These are phyloP conservation scores for Idris sp. DNA, from an alignment of 1,140 invertebrate species.

Conservation along the genomic window DNA sequence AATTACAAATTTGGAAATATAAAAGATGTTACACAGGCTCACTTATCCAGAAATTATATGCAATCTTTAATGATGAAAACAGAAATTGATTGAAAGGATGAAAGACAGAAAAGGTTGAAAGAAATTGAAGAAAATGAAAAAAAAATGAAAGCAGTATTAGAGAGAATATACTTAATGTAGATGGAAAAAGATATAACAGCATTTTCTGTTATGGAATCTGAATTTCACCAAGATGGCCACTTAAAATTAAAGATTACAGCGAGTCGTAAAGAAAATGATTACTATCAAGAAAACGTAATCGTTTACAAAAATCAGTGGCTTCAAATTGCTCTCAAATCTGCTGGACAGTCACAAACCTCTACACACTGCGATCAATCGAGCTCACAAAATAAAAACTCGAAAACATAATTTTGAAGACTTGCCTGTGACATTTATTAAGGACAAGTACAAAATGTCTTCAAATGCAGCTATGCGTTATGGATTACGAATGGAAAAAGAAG, in stretches of 20 bases:
- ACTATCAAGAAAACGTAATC: conserved; percentile 1
- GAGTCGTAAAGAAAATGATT: background rate
- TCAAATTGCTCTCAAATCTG: conserved; percentile 12
- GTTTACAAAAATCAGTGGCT: conserved; percentile 6
- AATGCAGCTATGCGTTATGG: conserved; percentile 43
- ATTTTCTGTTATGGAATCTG: background rate
- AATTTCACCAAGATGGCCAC: background rate
- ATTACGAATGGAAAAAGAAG: conserved; percentile 44
- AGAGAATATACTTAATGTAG: background rate
- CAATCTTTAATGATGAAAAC: background rate
- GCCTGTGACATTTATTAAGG: conserved; percentile 31
- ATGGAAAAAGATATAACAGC: background rate
- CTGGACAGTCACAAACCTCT: conserved; percentile 3
- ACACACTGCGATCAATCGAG: conserved; percentile 15
- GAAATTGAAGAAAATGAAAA: background rate
- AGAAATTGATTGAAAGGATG: background rate
- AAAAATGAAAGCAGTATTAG: background rate
- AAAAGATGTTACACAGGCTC: background rate
- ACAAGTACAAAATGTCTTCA: conserved; percentile 42
- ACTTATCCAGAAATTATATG: background rate
- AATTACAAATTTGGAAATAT: conserved; percentile 4
- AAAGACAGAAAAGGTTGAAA: background rate
- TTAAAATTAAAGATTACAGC: conserved; percentile 1
- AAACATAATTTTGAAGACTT: conserved; percentile 22
- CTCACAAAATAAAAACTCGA: conserved; percentile 47